Conservation (phyloP, 2,888 invertebrate genomes). For the Andrena bicolor region DNA sequence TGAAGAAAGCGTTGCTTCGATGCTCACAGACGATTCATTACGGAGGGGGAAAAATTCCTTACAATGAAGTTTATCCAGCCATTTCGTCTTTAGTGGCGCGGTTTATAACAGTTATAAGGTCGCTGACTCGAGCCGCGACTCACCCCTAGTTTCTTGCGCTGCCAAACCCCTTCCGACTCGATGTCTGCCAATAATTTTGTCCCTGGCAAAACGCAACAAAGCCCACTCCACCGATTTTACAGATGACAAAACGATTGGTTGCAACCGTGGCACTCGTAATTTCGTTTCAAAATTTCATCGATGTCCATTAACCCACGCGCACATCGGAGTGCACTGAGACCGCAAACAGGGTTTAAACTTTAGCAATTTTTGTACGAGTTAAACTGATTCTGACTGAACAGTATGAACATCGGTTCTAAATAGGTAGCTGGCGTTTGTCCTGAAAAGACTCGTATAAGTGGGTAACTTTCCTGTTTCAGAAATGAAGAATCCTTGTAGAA, state of each 20-base stretch:
- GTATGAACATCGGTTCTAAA: slow-evolving; percentile 35
- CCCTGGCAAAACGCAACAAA: slow-evolving; percentile 37
- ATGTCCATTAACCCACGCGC: slow-evolving; percentile 70
- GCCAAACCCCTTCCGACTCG: slow-evolving; percentile 30
- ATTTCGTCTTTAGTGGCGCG: slow-evolving; percentile 25
- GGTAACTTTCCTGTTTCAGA: no score
- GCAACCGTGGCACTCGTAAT: slow-evolving; percentile 63
- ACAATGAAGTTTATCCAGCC: slow-evolving; percentile 36
- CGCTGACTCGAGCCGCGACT: slow-evolving; percentile 17
- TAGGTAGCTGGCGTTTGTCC: no score
- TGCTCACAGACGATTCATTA: slow-evolving; percentile 13
- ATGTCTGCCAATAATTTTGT: slow-evolving; percentile 45
- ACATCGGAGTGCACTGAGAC: slow-evolving; percentile 61
- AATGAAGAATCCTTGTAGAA: no score
- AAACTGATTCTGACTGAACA: slow-evolving; percentile 58
- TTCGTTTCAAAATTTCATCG: slow-evolving; percentile 72
- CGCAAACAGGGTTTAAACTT: slow-evolving; percentile 68
- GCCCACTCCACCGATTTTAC: slow-evolving; percentile 43
- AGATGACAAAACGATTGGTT: slow-evolving; percentile 57
- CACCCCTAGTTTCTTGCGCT: slow-evolving; percentile 31
- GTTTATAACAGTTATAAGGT: slow-evolving; percentile 39
- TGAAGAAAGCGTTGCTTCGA: slow-evolving; percentile 17
- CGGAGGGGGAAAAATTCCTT: slow-evolving; percentile 13
- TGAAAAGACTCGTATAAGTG: no score
- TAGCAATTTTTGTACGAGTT: slow-evolving; percentile 70